phyloP scores from a whole-genome alignment of 2,888 invertebrate species.

The Leptinotarsa tumamoca region DNA sequence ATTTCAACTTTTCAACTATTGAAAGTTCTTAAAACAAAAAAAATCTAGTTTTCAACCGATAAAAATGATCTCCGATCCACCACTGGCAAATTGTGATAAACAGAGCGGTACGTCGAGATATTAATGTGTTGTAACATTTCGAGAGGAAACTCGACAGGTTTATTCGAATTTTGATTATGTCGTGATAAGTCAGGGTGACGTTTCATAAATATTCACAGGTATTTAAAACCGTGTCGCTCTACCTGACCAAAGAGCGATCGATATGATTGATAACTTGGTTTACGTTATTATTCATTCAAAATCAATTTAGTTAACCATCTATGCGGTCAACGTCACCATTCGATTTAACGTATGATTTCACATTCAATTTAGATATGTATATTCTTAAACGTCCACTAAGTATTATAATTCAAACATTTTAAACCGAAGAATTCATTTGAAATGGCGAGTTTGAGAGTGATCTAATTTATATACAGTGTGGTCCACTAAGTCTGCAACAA shows the following conservation, averaged over 20 bases:
- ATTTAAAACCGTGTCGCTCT: slow-evolving; percentile 39
- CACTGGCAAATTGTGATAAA: slow-evolving; percentile 1
- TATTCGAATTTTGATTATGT: slow-evolving; percentile 44
- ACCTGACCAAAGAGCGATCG: slow-evolving; percentile 24
- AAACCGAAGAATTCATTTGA: too few relatives aligned
- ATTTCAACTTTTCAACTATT: too few relatives aligned
- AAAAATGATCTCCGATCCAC: too few relatives aligned
- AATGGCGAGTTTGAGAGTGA: too few relatives aligned
- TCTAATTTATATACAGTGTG: too few relatives aligned
- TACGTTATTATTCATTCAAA: slow-evolving; percentile 26
- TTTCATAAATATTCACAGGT: slow-evolving; percentile 49
- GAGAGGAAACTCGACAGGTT: slow-evolving; percentile 47
- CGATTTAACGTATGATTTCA: background rate
- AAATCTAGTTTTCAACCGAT: too few relatives aligned
- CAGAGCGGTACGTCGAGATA: background rate
- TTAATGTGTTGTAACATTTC: slow-evolving; percentile 37
- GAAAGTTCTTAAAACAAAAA: too few relatives aligned
- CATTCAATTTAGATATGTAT: background rate
- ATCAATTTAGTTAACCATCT: slow-evolving; percentile 22
- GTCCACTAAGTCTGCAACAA: too few relatives aligned
- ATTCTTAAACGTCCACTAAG: background rate
- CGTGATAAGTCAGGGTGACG: slow-evolving; percentile 46
- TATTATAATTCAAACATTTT: too few relatives aligned
- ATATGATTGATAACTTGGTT: slow-evolving; percentile 30
- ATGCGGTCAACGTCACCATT: slow-evolving; percentile 10